Conservation (phyloP, 2,888 invertebrate species). For the Diarsia mendica region DNA sequence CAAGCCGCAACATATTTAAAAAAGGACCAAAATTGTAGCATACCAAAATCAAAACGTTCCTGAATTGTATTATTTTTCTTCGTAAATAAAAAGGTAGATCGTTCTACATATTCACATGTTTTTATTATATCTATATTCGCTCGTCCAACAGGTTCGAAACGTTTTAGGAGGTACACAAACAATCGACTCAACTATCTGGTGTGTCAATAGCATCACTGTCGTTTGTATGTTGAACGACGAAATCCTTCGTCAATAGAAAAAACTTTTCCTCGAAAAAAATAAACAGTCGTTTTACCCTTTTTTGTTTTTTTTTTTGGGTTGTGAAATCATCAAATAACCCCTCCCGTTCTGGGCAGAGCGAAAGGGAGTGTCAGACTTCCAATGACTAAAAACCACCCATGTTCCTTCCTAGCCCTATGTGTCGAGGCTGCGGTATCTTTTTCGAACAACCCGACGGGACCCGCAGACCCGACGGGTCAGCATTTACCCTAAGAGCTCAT, state of each 20-base stretch:
- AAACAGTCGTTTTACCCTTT: background rate
- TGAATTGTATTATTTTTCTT: slow-evolving; percentile 5
- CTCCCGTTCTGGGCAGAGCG: no score
- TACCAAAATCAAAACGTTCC: background rate
- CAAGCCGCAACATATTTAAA: background rate
- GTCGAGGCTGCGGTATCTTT: no score
- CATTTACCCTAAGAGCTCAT: no score
- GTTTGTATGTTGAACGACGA: slow-evolving; percentile 12
- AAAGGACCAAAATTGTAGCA: background rate
- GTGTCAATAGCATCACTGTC: slow-evolving; percentile 20
- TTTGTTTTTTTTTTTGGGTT: no score
- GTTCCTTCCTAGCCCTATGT: no score
- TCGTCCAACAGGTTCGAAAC: background rate
- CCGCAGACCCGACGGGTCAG: no score
- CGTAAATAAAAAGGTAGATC: slow-evolving; percentile 10
- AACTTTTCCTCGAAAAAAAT: slow-evolving; percentile 20
- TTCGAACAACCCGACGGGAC: no score
- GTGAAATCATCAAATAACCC: no score
- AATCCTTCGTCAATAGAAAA: background rate
- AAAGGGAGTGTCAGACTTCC: no score
- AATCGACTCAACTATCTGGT: slow-evolving; percentile 1
- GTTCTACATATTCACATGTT: slow-evolving; percentile 9
- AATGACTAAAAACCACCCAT: no score
- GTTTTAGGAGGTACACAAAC: background rate
- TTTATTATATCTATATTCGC: slow-evolving; percentile 9